These are phyloP conservation scores for Clupea harengus DNA, from an alignment of 2,113 vertebrate species.

Conservation along the genomic window DNA sequence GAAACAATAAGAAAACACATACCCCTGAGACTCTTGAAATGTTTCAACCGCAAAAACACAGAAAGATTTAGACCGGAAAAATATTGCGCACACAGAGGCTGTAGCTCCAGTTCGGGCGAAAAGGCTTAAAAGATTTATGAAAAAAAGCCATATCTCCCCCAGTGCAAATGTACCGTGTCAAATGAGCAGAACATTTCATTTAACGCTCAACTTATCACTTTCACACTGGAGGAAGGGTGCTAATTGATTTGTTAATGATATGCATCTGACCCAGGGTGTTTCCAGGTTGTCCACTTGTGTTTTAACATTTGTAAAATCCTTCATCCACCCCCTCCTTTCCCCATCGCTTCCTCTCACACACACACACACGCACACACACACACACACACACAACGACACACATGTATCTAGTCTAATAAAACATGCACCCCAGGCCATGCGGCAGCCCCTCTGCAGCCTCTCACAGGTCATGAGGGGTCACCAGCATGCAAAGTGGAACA, in stretches of 20 bases:
- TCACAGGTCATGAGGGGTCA: conserved; percentile 79
- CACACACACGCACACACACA: conserved; percentile 26
- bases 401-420: conserved; percentile 73
- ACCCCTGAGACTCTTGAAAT: background rate
- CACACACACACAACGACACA: conserved; percentile 25
- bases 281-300: background rate
- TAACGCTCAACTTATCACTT: conserved; percentile 45
- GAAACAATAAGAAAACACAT: background rate
- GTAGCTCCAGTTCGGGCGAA: background rate
- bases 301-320: conserved; percentile 14
- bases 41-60: background rate
- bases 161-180: conserved; percentile 51
- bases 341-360: conserved; percentile 57
- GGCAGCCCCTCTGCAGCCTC: conserved; percentile 69
- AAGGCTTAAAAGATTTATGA: background rate
- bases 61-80: background rate
- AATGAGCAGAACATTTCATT: conserved; percentile 70
- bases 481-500: conserved; percentile 84
- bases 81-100: background rate
- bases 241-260: conserved; percentile 79
- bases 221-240: conserved; percentile 48
- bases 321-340: conserved; percentile 8
- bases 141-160: conserved; percentile 54
- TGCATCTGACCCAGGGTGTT: conserved; percentile 67
- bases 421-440: conserved; percentile 75